Base-by-base conservation (phyloP, 2,888 invertebrate genomes). In the Scelioninae gen. 1 region DNA sequence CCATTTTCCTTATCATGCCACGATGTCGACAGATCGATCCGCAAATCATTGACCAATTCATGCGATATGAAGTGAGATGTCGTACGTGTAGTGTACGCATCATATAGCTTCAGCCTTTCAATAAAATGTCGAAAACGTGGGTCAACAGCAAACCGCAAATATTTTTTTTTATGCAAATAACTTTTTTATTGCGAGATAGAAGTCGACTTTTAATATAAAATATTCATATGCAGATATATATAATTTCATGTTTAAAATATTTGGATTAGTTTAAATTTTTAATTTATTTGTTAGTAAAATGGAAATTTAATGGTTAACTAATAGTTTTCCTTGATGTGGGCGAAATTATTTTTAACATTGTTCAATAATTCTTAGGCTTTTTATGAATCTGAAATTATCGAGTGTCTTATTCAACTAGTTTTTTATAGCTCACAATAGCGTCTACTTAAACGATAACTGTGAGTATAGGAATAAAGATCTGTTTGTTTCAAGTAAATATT, bases 11-110 rank as follows among this genome's bases (percentile, higher is more conserved):
- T 71, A 65, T 79, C 65, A 31, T 29, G 32, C 13, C 63, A 43
- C 34, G 65, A 55, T 66, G 43, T 66, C 43, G 40, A 43, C 40
- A 45, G 60, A 82, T 77, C 77, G 72, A 77, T 82, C 62, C 55
- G 43, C 55, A 74, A 82, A 71, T 66, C 65, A 58, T 63, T 60
- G 66, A 58, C 45, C 71, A 82, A 55, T 82, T 69, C 69, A 45
- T 63, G 56, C 55, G 49, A 60, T 68, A 79, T 79, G 60, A 79
- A 79, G 34, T 58, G 74, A 60, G 43, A 66, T 34, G 60, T 65
- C 65, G 43, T 79, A 75, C 49, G 34, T 71, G 51, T 71, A 38
- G 34, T 47, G 51, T 66, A 72, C 43, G 49, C 65, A 72, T 47
- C 58, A 11, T 43, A 56, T 49, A 47, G 23, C 43, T 58, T 49